phyloP scores from a whole-genome alignment of 2,113 vertebrate species.

The Tilapia sparmanii region DNA sequence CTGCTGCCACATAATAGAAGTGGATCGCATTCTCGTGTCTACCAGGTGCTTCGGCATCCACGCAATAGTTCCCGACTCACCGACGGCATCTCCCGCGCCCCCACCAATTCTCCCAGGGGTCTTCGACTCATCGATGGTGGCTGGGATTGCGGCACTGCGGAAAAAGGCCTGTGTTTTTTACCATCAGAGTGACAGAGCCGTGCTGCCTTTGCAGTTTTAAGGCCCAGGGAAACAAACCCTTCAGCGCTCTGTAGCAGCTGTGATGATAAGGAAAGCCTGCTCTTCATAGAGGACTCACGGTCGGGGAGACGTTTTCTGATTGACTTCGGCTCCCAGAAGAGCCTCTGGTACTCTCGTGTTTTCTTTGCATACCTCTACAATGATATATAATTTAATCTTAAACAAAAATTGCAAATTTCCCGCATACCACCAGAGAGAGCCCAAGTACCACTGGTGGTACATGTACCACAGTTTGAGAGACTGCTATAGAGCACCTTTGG shows the following conservation, averaged over 20 bases:
- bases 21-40: background rate
- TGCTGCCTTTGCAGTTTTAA: background rate
- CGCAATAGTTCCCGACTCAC: background rate
- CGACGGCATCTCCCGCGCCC: rapidly evolving
- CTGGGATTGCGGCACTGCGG: background rate
- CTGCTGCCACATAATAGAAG: background rate
- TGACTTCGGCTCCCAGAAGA: background rate
- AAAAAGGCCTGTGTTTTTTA: background rate
- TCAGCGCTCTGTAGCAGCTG: background rate
- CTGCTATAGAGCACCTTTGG: background rate
- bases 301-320: background rate
- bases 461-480: background rate
- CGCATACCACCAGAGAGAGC: background rate
- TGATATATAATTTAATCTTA: background rate
- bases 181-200: background rate
- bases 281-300: background rate
- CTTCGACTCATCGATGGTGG: background rate
- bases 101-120: background rate
- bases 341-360: background rate
- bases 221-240: background rate
- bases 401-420: background rate
- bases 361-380: background rate
- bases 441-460: background rate
- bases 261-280: background rate
- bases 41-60: background rate